Conservation (phyloP, 30 jellyfish, hydroid and myxozoan species). For the Aurelia coerulea region DNA sequence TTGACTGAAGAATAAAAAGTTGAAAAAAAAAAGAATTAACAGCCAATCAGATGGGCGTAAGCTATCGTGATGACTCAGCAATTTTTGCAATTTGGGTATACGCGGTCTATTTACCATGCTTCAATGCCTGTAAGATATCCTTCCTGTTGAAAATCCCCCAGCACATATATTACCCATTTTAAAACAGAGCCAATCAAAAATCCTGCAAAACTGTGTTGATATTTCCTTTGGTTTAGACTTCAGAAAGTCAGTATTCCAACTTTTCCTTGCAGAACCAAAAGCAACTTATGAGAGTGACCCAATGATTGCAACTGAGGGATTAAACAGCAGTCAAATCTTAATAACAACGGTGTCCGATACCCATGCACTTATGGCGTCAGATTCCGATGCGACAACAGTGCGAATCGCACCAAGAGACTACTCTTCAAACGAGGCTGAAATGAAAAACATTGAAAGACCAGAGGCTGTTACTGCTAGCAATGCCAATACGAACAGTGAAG, state of each 20-base stretch:
- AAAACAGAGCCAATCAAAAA: too few relatives aligned
- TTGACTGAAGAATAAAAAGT: too few relatives aligned
- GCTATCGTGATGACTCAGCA: too few relatives aligned
- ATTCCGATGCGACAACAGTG: slow-evolving; percentile 51
- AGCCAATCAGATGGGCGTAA: too few relatives aligned
- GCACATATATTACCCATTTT: too few relatives aligned
- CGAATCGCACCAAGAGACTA: slow-evolving; percentile 65
- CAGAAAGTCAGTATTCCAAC: neutral
- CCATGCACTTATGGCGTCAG: slow-evolving; percentile 41
- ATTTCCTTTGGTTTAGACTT: too few relatives aligned
- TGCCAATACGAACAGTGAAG: slow-evolving; percentile 1
- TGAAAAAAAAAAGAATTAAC: too few relatives aligned
- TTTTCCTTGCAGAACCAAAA: slow-evolving; percentile 23
- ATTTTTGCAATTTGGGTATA: too few relatives aligned
- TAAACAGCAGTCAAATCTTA: slow-evolving; percentile 42
- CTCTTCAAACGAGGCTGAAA: slow-evolving; percentile 15
- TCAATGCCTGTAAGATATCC: too few relatives aligned
- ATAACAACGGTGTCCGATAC: slow-evolving; percentile 54
- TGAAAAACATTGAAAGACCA: slow-evolving; percentile 19
- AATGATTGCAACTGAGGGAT: slow-evolving; percentile 42
- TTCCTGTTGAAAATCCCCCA: too few relatives aligned
- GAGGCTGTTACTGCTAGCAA: slow-evolving; percentile 16
- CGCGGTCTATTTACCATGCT: too few relatives aligned
- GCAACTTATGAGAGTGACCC: slow-evolving; percentile 14
- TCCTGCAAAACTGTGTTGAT: too few relatives aligned